A percentile compares a stretch with the other conserved stretches of the same genome.
Conservation (phyloP, 2,797 vertebrate species). For the Sebastes hubbsi region DNA sequence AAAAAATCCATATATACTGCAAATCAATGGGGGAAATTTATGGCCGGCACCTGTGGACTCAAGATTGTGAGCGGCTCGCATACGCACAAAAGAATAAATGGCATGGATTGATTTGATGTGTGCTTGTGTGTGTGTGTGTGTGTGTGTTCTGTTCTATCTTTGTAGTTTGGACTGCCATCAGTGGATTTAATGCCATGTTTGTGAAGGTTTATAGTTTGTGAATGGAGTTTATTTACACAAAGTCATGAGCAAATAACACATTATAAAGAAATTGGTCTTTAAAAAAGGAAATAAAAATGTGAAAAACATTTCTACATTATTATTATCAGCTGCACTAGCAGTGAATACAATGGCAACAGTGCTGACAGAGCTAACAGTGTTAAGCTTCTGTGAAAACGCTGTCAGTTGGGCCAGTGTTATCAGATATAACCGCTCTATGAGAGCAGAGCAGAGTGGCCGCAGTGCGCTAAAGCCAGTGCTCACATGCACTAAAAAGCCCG, state of each 20-base stretch:
- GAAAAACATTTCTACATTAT: not conserved
- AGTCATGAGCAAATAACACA: not conserved
- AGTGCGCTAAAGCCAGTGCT: not conserved
- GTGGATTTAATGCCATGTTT: not conserved
- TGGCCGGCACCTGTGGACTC: constrained; percentile 60
- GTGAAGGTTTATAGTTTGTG: too few species aligned
- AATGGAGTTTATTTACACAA: not conserved
- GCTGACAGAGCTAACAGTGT: too few species aligned
- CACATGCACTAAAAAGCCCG: not conserved
- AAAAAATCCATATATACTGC: constrained; percentile 76
- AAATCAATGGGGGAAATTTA: constrained; percentile 79
- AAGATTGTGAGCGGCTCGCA: constrained; percentile 45
- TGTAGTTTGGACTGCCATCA: not conserved
- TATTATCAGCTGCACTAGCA: too few species aligned
- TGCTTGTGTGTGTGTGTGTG: not conserved
- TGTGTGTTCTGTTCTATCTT: not conserved
- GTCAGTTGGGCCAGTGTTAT: not conserved
- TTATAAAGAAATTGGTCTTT: not conserved
- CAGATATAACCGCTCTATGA: not conserved
- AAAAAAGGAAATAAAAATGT: not conserved
- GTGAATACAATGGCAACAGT: too few species aligned
- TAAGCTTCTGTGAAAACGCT: too few species aligned
- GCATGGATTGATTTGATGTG: constrained; percentile 31
- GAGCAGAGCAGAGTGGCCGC: not conserved
- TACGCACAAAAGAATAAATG: constrained; percentile 52